phyloP scores from a whole-genome alignment of 2,113 vertebrate genomes.

The Pteruthius melanotis region DNA sequence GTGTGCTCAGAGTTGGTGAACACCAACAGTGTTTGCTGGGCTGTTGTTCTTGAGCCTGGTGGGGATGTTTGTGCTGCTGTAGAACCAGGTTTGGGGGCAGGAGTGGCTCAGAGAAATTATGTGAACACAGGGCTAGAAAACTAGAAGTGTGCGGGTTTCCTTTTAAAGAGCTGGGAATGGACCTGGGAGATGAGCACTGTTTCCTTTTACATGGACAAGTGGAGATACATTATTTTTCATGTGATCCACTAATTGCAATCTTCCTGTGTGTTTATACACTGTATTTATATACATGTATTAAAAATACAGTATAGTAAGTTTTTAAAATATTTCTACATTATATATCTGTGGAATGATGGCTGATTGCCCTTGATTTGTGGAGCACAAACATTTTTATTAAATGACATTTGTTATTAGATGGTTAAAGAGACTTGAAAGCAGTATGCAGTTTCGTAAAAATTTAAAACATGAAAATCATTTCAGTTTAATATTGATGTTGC shows the following conservation, averaged over 20 bases:
- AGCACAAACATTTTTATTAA: neutral
- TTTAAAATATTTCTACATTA: neutral
- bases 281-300: neutral
- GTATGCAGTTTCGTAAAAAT: neutral
- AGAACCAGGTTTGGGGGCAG: neutral
- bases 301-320: neutral
- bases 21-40: neutral
- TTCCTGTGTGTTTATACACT: neutral
- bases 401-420: neutral
- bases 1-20: neutral
- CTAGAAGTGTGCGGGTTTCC: neutral
- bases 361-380: neutral
- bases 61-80: neutral
- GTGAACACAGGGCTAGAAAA: neutral
- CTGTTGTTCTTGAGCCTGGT: neutral
- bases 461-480: neutral
- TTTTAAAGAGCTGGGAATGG: neutral
- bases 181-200: neutral
- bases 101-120: neutral
- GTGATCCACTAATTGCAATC: neutral
- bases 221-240: neutral
- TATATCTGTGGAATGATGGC: neutral
- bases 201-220: neutral
- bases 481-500: neutral
- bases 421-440: neutral